Conservation (phyloP, 1,140 invertebrate genomes). For the Whitmania pigra region DNA sequence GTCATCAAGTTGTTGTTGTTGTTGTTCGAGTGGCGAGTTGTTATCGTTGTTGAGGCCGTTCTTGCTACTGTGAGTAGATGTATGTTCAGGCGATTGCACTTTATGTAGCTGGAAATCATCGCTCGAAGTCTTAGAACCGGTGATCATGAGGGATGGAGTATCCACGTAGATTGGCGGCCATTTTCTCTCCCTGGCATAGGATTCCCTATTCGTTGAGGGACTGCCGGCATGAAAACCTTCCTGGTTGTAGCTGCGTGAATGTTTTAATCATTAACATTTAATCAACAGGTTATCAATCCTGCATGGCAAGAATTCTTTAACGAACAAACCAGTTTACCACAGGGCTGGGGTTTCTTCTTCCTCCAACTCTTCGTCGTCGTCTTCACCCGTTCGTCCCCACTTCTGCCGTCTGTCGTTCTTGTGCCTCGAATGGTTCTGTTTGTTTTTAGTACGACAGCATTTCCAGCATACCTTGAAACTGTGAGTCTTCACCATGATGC, state of each 20-base stretch:
- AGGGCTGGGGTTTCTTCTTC: slow-evolving; percentile 16
- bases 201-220: neutral
- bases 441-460: neutral
- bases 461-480: slow-evolving; percentile 15
- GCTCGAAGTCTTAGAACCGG: neutral
- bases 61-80: too few species aligned
- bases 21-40: too few species aligned
- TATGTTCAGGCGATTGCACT: too few species aligned
- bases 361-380: slow-evolving; percentile 16
- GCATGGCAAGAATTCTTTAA: neutral
- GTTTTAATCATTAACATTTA: neutral
- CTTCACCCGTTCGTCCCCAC: neutral
- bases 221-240: neutral
- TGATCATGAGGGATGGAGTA: slow-evolving; percentile 17
- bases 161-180: slow-evolving; percentile 14
- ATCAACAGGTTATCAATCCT: neutral
- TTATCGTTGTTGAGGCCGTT: too few species aligned
- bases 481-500: slow-evolving; percentile 17
- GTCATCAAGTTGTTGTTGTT: too few species aligned
- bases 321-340: slow-evolving; percentile 5
- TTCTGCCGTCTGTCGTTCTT: neutral
- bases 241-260: slow-evolving; percentile 2
- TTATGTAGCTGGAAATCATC: too few species aligned
- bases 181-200: slow-evolving; percentile 2
- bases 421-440: neutral